A percentile compares a stretch with the other conserved stretches of the same genome.
Conservation (phyloP, 2,888 invertebrate species). For the Lepidocyrtinus sp. region DNA sequence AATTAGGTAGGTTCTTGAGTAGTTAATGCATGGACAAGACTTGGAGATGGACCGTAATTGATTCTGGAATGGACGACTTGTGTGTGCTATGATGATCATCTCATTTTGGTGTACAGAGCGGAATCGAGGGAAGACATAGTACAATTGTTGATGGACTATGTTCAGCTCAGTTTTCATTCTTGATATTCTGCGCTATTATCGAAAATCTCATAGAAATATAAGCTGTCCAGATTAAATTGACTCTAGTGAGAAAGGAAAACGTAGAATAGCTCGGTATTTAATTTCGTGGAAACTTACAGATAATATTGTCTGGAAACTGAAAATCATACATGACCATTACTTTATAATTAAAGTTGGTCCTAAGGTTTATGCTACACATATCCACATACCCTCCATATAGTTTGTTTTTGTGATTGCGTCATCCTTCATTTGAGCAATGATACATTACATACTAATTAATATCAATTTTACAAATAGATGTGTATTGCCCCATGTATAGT, state of each 20-base stretch:
- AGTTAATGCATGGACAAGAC: conserved; percentile 12
- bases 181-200: not conserved
- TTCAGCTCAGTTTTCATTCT: not conserved
- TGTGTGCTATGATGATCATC: not conserved
- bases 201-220: not conserved
- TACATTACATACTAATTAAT: not conserved
- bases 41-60: not conserved
- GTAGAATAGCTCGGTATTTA: no score
- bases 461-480: no score
- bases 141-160: not conserved
- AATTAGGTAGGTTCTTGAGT: not conserved
- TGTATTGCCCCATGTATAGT: no score
- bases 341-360: no score
- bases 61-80: not conserved
- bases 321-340: no score
- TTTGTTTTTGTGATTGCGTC: conserved; percentile 5
- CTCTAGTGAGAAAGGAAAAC: no score
- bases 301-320: no score
- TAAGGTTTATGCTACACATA: no score
- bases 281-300: no score
- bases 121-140: not conserved
- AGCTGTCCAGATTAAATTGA: no score
- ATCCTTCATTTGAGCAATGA: not conserved
- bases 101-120: not conserved
- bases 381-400: no score